Conservation (phyloP, 2,113 vertebrate genomes). For the Hepsetus odoe region DNA sequence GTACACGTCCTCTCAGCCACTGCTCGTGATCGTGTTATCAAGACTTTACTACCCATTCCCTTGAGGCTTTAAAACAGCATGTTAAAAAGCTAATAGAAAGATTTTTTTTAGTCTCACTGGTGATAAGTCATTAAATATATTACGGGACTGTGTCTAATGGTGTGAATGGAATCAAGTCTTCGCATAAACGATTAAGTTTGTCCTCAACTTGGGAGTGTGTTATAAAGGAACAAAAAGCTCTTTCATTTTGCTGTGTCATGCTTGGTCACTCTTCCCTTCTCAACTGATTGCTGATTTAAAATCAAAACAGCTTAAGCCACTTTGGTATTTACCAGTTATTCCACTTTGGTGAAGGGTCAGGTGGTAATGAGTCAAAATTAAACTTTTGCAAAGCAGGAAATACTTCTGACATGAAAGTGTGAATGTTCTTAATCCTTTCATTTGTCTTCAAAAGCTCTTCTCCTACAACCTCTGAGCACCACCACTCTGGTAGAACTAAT, state of each 20-base stretch:
- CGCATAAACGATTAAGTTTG: not conserved
- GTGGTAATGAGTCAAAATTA: conserved; percentile 1
- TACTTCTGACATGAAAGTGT: not conserved
- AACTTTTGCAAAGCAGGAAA: not conserved
- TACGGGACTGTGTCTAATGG: too few species aligned
- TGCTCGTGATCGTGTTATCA: not conserved
- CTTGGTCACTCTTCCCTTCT: not conserved
- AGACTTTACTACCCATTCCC: not conserved
- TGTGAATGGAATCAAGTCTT: too few species aligned
- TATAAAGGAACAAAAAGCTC: not conserved
- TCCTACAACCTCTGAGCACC: not conserved
- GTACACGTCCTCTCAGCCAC: not conserved
- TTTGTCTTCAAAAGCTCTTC: not conserved
- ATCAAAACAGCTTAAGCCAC: not conserved
- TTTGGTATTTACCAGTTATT: conserved; percentile 28
- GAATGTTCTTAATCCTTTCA: not conserved
- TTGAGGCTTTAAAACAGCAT: too few species aligned
- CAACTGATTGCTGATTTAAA: not conserved
- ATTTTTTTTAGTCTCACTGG: too few species aligned
- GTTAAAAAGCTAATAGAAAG: too few species aligned
- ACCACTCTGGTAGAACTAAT: not conserved
- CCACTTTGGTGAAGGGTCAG: not conserved
- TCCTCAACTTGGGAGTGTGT: conserved; percentile 14
- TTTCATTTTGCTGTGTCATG: not conserved
- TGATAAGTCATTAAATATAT: too few species aligned